Conservation (phyloP, 2,113 vertebrate species). For the Ginglymostoma cirratum region DNA sequence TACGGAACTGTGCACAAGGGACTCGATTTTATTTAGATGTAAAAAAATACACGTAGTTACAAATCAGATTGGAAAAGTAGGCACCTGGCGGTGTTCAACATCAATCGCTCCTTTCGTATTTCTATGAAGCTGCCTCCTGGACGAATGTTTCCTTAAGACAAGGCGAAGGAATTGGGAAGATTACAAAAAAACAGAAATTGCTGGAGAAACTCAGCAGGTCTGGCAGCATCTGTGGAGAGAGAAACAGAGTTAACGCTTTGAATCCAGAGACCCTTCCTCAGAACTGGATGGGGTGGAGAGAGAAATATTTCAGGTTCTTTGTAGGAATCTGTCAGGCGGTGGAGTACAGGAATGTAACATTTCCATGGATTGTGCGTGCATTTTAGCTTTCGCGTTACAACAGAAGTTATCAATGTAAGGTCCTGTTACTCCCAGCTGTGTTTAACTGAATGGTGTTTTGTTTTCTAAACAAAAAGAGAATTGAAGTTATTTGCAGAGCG, state of each 20-base stretch:
- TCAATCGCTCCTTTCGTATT: neutral
- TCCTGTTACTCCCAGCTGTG: neutral
- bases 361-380: neutral
- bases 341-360: neutral
- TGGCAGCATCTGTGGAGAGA: neutral
- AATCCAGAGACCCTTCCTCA: neutral
- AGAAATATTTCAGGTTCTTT: neutral
- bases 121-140: neutral
- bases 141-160: neutral
- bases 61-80: neutral
- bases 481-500: neutral
- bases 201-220: too few species aligned
- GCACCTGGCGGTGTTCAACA: neutral
- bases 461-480: neutral
- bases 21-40: neutral
- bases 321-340: neutral
- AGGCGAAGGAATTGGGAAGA: neutral
- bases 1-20: neutral
- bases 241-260: neutral
- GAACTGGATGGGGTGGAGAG: neutral
- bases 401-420: neutral
- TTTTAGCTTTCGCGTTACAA: neutral
- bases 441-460: neutral
- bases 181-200: too few species aligned
- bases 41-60: neutral